These are phyloP conservation scores for Nipponacmea schrenckii DNA, from an alignment of 2,888 invertebrate species.

Conservation along the genomic window DNA sequence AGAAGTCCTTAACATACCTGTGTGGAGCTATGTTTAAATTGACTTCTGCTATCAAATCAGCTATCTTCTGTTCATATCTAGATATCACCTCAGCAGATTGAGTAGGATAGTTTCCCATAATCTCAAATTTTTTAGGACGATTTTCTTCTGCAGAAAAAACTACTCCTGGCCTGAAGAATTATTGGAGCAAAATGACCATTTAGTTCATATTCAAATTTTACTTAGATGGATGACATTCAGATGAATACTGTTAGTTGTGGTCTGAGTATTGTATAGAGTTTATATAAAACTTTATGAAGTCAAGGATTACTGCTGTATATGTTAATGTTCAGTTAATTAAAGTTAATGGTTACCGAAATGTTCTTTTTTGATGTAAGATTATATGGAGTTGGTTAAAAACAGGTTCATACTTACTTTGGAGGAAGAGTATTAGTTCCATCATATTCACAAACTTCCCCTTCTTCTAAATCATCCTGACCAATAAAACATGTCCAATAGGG, in stretches of 20 bases:
- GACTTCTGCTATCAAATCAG: slow-evolving; percentile 71
- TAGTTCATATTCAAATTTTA: too few species aligned
- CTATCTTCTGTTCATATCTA: slow-evolving; percentile 72
- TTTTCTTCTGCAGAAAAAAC: slow-evolving; percentile 51
- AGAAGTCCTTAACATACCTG: slow-evolving; percentile 36
- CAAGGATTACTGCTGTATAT: too few species aligned
- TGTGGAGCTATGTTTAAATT: slow-evolving; percentile 70
- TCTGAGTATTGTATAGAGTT: too few species aligned
- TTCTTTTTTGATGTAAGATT: too few species aligned
- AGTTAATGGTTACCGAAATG: too few species aligned
- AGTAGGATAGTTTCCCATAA: slow-evolving; percentile 80
- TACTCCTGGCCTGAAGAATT: slow-evolving; percentile 38
- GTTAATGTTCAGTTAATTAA: too few species aligned
- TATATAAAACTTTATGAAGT: too few species aligned
- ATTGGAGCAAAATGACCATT: too few species aligned
- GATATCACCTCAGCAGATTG: slow-evolving; percentile 70
- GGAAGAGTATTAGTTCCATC: slow-evolving; percentile 42
- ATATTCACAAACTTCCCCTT: slow-evolving; percentile 37
- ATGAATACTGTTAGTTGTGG: too few species aligned
- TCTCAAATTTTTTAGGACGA: slow-evolving; percentile 75
- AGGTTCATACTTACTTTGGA: slow-evolving; percentile 45
- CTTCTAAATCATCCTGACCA: slow-evolving; percentile 45
- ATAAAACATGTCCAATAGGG: slow-evolving; percentile 82
- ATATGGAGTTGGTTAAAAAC: too few species aligned
- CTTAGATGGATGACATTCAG: too few species aligned